Base-by-base conservation (phyloP, 23 tunicate species). In the Halocynthia aurantium region DNA sequence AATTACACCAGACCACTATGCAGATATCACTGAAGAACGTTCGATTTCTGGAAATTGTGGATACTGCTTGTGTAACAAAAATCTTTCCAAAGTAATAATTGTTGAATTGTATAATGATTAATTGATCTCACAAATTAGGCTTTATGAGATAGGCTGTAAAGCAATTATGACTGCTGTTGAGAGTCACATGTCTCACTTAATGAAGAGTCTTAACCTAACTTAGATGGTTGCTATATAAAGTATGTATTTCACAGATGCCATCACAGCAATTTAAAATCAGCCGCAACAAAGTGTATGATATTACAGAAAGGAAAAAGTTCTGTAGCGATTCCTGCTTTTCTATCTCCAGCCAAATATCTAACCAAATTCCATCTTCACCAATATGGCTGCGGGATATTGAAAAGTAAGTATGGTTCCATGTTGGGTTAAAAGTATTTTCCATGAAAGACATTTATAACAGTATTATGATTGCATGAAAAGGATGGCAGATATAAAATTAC, bases 11-110 rank as follows among this genome's bases (percentile, higher is more conserved):
- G 71, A 80, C 52, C 90, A 85, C 58, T 85, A 85, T 73, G 63
- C 73, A 31, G 90, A 85, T 73, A 63, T 79, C 7, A 67, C 49
- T n/a, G 90, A 85, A 65, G 90, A 85, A 52, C 54, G 90, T 7
- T 31, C 90, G 6, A 78, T 85, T 51, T 72, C 80, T 50, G 55
- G 80, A 40, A 15, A 79, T 15, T 85, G 90, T 73, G 90, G 90
- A 52, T 85, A 85, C 52, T 76, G 83, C 11, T 61, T 85, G 61
- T 85, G 90, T 73, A 77, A 73, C 66, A 72, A 85, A 11, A 22
- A 52, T 18, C 75, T 85, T 6, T 31, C 65, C 49, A 53, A 85
- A 31, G 90, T 85, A 64, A 85, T 50, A 13, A 58, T 8, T 51
- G 61, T 51, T 61, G n/a, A n/a, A n/a, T n/a, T n/a, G n/a, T n/a